phyloP scores from a whole-genome alignment of 2,888 invertebrate genomes.

The Stictocephala bisonia region DNA sequence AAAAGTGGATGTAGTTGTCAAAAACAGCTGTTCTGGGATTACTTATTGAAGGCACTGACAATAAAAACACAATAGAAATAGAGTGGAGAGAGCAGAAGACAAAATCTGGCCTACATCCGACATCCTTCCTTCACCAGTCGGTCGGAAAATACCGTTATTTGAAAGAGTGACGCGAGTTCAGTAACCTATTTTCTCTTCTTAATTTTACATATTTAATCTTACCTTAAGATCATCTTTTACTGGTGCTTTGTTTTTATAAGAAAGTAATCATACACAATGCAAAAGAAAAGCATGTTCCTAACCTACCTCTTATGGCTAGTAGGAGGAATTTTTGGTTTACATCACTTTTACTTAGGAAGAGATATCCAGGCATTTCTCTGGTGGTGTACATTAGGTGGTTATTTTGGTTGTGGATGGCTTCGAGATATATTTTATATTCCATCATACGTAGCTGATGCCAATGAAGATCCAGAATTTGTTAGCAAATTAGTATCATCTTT shows the following conservation, averaged over 20 bases:
- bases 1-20: too few species aligned
- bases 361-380: conserved; percentile 92
- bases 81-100: too few species aligned
- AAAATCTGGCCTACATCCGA: too few species aligned
- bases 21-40: too few species aligned
- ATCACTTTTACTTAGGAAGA: conserved; percentile 90
- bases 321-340: conserved; percentile 89
- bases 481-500: conserved; percentile 73
- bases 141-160: conserved; percentile 32
- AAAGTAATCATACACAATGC: too few species aligned
- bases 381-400: conserved; percentile 89
- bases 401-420: conserved; percentile 86
- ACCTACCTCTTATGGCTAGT: conserved; percentile 90
- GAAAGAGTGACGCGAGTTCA: conserved; percentile 45
- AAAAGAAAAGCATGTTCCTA: conserved; percentile 67
- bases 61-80: too few species aligned
- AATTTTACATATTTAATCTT: too few species aligned
- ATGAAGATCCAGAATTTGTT: conserved; percentile 77
- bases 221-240: too few species aligned
- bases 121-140: background rate
- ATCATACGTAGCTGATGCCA: conserved; percentile 85
- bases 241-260: too few species aligned
- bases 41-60: too few species aligned
- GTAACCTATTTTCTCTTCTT: conserved; percentile 24
- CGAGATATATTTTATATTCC: conserved; percentile 87